Evolutionary conservation across 92 coral and sea anemone genomes (phyloP), one percentile per base, ranked within the genome.

Genomic region (Phenganax marumi): DNA sequence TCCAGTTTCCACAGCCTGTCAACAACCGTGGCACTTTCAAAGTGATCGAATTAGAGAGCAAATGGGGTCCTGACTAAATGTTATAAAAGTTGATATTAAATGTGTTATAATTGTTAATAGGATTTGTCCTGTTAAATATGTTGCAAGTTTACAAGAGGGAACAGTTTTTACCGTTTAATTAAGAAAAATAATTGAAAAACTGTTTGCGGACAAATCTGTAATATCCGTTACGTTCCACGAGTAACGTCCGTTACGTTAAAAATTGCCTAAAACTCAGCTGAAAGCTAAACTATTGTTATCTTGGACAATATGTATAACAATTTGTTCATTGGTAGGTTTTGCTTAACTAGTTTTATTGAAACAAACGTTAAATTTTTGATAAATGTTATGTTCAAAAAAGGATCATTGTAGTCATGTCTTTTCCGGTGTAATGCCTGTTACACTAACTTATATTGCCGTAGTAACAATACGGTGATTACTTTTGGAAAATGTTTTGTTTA

Each of bases 1-100:
- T 72, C 77, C 57, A 72, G 57, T 72, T 72, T 22, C 77, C 77
- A 72, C 57, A 72, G 58, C 77, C 77, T 72, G 57, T 72, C 25
- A 72, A 72, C 77, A 72, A 72, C 17, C 58, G 43, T n/a, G 77
- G 77, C 24, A 72, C 77, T 23, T 72, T 13, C 46, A 72, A 55
- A 14, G 7, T 72, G 24, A 14, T 72, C 16, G 77, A 49, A 22
- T 14, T 72, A 50, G 77, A 72, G 58, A 22, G 24, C 77, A 72
- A 12, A 50, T 72, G 60, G 77, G 77, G 58, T 46, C 47, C 56
- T 6, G 77, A 26, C 51, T 70, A 12, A 70, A 62, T 33, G 43
- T 33, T 33, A 33, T 33, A 33, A 33, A 33, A 33, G 43, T 33
- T 33, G 43, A 33, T 33, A 33, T 33, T 33, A 33, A 33, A 33